These are phyloP conservation scores for Monodelphis domestica DNA, from an alignment of 2,797 vertebrate species.

Conservation along the genomic window DNA sequence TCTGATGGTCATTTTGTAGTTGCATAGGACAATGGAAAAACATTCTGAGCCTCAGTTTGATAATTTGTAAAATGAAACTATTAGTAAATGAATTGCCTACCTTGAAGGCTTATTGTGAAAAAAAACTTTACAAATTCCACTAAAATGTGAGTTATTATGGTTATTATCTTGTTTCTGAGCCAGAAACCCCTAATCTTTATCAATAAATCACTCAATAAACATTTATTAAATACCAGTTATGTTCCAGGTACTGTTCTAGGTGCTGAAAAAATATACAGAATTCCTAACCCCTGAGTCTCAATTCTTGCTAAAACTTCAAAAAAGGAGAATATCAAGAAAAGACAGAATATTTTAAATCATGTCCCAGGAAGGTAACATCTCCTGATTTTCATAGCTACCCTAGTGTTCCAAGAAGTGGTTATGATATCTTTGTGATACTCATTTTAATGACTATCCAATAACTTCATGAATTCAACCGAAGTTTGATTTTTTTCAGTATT, in stretches of 20 bases:
- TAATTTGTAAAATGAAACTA: too few species aligned
- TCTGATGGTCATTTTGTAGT: too few species aligned
- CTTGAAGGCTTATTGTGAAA: too few species aligned
- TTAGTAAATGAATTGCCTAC: too few species aligned
- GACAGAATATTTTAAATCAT: conserved; percentile 68
- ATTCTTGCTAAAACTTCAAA: conserved; percentile 59
- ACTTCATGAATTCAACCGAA: conserved; percentile 61
- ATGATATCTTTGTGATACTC: conserved; percentile 63
- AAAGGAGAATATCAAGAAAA: conserved; percentile 39
- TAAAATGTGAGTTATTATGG: too few species aligned
- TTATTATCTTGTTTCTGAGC: too few species aligned
- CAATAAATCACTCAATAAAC: too few species aligned
- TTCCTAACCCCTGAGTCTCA: not conserved
- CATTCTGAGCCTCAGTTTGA: too few species aligned
- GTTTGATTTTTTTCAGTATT: conserved; percentile 76
- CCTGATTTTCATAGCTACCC: conserved; percentile 62
- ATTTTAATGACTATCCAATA: conserved; percentile 64
- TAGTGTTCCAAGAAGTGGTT: conserved; percentile 20
- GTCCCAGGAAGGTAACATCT: conserved; percentile 21
- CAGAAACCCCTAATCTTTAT: too few species aligned
- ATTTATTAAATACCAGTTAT: too few species aligned
- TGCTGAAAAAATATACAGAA: not conserved
- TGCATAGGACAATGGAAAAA: too few species aligned
- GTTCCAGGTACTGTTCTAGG: not conserved
- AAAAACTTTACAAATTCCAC: too few species aligned